Evolutionary conservation across 2,888 invertebrate genomes (phyloP).

Genomic region (Deroplatys truncata): DNA sequence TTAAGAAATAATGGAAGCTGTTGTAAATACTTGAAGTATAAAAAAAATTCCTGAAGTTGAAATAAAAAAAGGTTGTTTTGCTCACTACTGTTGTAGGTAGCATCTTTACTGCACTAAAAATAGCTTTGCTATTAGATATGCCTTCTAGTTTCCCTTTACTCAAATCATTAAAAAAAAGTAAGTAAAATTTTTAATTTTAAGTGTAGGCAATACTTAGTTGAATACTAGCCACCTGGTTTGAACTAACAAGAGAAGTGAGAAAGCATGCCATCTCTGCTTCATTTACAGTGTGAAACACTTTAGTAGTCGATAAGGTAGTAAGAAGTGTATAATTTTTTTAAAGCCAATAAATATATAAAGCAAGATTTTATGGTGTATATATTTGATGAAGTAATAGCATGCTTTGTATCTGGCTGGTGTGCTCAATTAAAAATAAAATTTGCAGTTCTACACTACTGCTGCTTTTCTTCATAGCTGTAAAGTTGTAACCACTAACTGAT

Average conservation of each 20-base stretch:
- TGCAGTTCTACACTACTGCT: no score
- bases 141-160: neutral
- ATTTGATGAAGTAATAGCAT: neutral
- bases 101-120: neutral
- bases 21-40: neutral
- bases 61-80: neutral
- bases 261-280: neutral
- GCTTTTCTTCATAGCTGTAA: no score
- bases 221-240: conserved; percentile 1
- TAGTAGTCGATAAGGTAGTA: no score
- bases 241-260: neutral
- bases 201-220: neutral
- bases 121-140: neutral
- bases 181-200: neutral
- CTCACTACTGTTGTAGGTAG: neutral
- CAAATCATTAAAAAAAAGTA: neutral
- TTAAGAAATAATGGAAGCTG: neutral
- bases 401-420: neutral
- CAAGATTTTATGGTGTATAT: neutral
- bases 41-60: neutral
- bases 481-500: no score
- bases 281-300: neutral
- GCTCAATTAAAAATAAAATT: no score
- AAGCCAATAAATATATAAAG: neutral
- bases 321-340: no score